A percentile compares a stretch with the other conserved stretches of the same genome.
Conservation (phyloP, 2,797 vertebrate species). For the Neosilurus hyrtlii region DNA sequence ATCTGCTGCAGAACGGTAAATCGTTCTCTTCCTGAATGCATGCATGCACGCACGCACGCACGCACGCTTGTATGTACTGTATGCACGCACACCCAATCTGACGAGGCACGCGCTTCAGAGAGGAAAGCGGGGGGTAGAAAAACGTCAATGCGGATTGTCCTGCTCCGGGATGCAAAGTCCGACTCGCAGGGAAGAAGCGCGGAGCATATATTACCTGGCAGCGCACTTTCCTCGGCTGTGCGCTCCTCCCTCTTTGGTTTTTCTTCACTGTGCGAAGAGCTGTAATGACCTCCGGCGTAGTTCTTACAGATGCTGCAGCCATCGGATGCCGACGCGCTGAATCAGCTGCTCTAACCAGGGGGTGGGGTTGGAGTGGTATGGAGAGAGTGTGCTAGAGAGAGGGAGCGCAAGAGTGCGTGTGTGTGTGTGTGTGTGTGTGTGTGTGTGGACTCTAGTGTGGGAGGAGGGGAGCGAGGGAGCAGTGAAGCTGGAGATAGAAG, state of each 20-base stretch:
- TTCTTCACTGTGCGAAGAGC: constrained; percentile 71
- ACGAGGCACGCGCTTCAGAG: constrained; percentile 66
- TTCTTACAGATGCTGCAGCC: constrained; percentile 87
- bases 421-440: constrained; percentile 16
- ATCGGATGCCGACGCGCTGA: constrained; percentile 86
- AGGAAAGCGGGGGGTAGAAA: constrained; percentile 54
- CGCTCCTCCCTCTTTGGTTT: constrained; percentile 10
- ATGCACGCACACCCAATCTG: constrained; percentile 53
- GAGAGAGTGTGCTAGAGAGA: constrained; percentile 66
- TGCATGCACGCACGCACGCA: constrained; percentile 60
- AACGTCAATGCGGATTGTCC: constrained; percentile 54
- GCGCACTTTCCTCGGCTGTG: constrained; percentile 70
- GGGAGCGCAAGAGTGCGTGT: constrained; percentile 59
- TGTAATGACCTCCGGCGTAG: constrained; percentile 84
- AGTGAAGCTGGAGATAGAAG: constrained; percentile 59
- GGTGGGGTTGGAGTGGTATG: constrained; percentile 64
- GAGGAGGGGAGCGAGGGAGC: constrained; percentile 49
- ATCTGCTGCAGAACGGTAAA: constrained; percentile 72
- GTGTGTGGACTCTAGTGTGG: constrained; percentile 52
- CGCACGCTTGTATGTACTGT: constrained; percentile 41
- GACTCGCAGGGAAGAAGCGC: constrained; percentile 47
- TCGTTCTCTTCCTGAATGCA: constrained; percentile 70
- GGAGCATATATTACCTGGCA: constrained; percentile 84
- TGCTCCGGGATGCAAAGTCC: constrained; percentile 68
- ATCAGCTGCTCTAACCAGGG: constrained; percentile 86